Evolutionary conservation across 35 echinoderm and acorn worm genomes (phyloP), one percentile per base, ranked within the genome.

Genomic region (Chiridota heheva): DNA sequence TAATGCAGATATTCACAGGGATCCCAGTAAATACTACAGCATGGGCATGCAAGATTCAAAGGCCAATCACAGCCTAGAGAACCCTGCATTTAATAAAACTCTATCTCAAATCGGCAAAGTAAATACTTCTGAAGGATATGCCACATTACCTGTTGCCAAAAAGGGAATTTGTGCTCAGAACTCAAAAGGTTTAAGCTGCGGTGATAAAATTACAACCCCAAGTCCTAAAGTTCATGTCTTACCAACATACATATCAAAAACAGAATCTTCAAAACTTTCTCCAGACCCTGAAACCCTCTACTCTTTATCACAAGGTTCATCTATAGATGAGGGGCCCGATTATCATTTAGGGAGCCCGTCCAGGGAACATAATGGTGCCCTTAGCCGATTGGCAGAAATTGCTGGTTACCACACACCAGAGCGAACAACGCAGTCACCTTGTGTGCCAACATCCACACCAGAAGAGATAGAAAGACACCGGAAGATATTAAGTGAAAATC

Each of bases 401-500:
- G 33, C 75, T 33, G 75, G 51, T 20, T 61, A 42, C 42, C 34
- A 78, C 20, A 76, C 58, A 18, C 67, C 76, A 56, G 86, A 93
- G 71, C 57, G 44, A 40, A 43, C 26, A 7, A 26, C 31, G 28
- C 69, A 77, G 13, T 78, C 75, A 6, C 75, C 75, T 40, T 42
- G 18, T 37, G 53, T 35, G 42, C 26, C 42, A 42, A 40, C 40
- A 69, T 40, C 33, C 59, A 88, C 90, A 0, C 85, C 85, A 8
- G 90, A 87, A 30, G 75, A 88, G 73, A 28, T 61, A 36, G 77
- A 89, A 25, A 58, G 74, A 46, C 65, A 93, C 84, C 57, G 87
- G 67, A 60, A 73, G 71, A 68, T 93, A 58, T 59, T 93, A 6
- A 78, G 63, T 10, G 87, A 90, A 22, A 81, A 96, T 64, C 67